Conservation (phyloP, 2,888 invertebrate species). For the Mythimna ferrago region DNA sequence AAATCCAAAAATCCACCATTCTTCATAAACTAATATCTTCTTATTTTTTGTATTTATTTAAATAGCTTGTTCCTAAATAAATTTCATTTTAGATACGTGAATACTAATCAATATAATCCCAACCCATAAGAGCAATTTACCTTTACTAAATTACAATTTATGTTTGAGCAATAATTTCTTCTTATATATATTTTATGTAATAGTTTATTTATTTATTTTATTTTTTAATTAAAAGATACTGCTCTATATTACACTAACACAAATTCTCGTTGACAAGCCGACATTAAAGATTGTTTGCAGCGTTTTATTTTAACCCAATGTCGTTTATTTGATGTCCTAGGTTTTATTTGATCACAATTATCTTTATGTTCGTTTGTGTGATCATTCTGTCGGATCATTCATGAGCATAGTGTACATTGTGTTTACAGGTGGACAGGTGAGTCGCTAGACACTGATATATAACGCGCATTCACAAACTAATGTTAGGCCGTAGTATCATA, state of each 20-base stretch:
- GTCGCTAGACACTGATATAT: constrained; percentile 61
- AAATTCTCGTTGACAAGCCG: constrained; percentile 88
- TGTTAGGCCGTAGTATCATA: constrained; percentile 80
- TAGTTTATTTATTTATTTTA: constrained; percentile 54
- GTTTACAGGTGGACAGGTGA: constrained; percentile 66
- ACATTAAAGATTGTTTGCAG: constrained; percentile 70
- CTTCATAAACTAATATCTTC: background rate
- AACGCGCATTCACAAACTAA: constrained; percentile 65
- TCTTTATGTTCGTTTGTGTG: constrained; percentile 69
- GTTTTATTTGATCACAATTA: constrained; percentile 69
- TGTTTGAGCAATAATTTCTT: constrained; percentile 42
- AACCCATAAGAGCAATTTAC: constrained; percentile 14
- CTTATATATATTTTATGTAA: constrained; percentile 50
- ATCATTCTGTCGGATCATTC: constrained; percentile 64
- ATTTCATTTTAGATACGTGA: background rate
- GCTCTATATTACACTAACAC: constrained; percentile 86
- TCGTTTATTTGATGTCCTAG: constrained; percentile 71
- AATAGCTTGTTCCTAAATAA: constrained; percentile 2
- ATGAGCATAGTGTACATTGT: constrained; percentile 61
- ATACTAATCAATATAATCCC: constrained; percentile 1
- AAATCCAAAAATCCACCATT: constrained; percentile 10
- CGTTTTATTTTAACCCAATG: constrained; percentile 68
- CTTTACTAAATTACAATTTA: constrained; percentile 25
- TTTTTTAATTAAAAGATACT: constrained; percentile 62
- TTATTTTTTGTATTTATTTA: background rate